These are phyloP conservation scores for Volucella inanis DNA, from an alignment of 2,888 invertebrate species.

Conservation along the genomic window DNA sequence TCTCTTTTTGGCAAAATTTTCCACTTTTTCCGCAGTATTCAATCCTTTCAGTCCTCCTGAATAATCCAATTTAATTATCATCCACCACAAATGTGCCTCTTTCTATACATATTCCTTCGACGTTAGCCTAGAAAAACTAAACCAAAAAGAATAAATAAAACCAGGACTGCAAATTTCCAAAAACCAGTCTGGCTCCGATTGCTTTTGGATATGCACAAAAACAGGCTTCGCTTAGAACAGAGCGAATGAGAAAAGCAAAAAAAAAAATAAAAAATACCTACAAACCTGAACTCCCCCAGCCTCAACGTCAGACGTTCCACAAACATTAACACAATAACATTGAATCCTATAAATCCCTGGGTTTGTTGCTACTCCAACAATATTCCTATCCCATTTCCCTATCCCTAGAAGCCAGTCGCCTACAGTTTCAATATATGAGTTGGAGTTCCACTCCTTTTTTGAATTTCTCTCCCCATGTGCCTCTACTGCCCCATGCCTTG, in stretches of 20 bases:
- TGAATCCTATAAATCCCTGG: conserved; percentile 72
- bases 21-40: background rate
- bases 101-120: conserved; percentile 41
- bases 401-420: conserved; percentile 26
- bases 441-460: conserved; percentile 57
- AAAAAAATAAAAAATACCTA: background rate
- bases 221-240: conserved; percentile 31
- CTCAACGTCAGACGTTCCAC: conserved; percentile 68
- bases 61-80: conserved; percentile 63
- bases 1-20: no score
- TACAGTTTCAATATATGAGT: conserved; percentile 52
- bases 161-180: background rate
- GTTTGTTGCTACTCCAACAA: conserved; percentile 47
- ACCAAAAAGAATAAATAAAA: conserved; percentile 8
- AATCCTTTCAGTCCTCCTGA: conserved; percentile 33
- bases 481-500: conserved; percentile 54
- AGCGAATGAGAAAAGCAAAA: conserved; percentile 5
- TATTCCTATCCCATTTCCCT: conserved; percentile 13
- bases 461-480: conserved; percentile 19
- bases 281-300: conserved; percentile 30
- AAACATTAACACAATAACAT: conserved; percentile 75
- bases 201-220: conserved; percentile 37
- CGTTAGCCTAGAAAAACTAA: conserved; percentile 67
- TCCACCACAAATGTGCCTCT: conserved; percentile 19
- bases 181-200: conserved; percentile 60